phyloP scores from a whole-genome alignment of 2,113 vertebrate genomes.

The Urocynchramus pylzowi region DNA sequence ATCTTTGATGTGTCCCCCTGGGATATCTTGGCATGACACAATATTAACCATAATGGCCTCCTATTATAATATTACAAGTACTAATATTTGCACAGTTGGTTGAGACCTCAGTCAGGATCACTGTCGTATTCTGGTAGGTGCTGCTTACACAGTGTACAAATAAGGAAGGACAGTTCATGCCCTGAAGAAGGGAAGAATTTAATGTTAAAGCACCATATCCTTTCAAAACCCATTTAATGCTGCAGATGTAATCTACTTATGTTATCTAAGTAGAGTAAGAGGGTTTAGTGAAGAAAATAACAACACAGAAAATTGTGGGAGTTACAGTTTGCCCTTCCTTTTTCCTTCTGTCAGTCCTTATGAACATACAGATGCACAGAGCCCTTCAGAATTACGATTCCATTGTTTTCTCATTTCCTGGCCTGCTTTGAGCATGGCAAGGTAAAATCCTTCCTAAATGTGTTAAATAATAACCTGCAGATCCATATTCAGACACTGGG shows the following conservation, averaged over 20 bases:
- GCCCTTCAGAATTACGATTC: neutral
- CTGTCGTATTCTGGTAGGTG: neutral
- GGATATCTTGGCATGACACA: neutral
- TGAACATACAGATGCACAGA: neutral
- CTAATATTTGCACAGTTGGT: slow-evolving; percentile 51
- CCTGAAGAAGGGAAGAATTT: neutral
- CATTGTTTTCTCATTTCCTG: neutral
- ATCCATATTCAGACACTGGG: neutral
- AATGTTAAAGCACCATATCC: neutral
- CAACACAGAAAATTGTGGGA: neutral
- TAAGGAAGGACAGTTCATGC: neutral
- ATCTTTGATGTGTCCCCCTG: neutral
- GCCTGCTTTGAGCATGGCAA: neutral
- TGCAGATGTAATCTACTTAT: neutral
- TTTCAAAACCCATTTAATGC: slow-evolving; percentile 13
- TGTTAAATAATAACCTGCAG: neutral
- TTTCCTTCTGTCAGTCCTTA: neutral
- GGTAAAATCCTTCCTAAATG: neutral
- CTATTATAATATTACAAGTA: slow-evolving; percentile 34
- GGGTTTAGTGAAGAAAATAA: neutral
- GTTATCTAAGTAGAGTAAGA: neutral
- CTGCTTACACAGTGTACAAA: neutral
- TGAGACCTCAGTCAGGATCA: neutral
- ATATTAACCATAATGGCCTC: slow-evolving; percentile 2
- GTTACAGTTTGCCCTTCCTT: neutral